phyloP scores from a whole-genome alignment of 2,113 vertebrate species.

The Sylvietta virens region DNA sequence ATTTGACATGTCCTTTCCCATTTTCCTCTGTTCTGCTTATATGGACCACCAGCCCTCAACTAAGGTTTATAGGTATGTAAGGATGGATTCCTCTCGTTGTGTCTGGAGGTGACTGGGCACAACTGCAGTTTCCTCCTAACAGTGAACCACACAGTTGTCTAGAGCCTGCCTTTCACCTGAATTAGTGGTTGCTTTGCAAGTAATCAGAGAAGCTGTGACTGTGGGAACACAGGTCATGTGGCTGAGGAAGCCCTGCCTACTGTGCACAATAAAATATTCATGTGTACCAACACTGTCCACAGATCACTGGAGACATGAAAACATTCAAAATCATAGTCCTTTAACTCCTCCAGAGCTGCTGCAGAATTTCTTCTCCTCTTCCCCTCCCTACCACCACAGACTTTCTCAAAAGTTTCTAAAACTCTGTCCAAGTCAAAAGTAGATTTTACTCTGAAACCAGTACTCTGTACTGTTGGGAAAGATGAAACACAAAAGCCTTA shows the following conservation, averaged over 20 bases:
- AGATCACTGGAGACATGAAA: background rate
- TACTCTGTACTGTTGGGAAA: too few species aligned
- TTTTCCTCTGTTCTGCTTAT: background rate
- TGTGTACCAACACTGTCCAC: background rate
- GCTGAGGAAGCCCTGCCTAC: background rate
- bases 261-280: background rate
- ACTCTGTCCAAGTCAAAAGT: background rate
- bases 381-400: background rate
- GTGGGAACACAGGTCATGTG: accelerated
- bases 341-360: background rate
- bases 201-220: background rate
- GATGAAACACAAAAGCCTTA: too few species aligned
- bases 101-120: background rate
- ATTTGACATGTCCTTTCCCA: background rate
- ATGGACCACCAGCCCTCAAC: background rate
- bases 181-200: background rate
- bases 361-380: background rate
- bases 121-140: background rate
- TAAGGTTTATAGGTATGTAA: background rate
- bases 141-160: background rate
- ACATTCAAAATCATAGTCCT: background rate
- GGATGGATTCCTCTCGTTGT: background rate
- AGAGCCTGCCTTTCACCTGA: background rate
- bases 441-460: background rate
- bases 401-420: background rate